Base-by-base conservation (phyloP, 2,113 vertebrate species). In the Sminthopsis crassicaudata region DNA sequence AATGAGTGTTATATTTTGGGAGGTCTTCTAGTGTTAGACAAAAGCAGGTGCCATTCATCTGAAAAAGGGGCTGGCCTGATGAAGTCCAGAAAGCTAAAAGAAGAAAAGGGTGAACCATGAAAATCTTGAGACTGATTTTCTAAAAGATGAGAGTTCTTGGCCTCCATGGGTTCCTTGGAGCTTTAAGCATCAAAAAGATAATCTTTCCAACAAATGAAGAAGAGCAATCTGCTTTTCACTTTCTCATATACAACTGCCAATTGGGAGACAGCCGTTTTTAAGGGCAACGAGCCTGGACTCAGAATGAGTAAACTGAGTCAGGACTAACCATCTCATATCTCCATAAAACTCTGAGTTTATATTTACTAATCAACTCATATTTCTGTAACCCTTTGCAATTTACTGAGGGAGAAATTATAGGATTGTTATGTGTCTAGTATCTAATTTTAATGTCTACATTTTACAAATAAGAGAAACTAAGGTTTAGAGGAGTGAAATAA, bases 1-100 rank as follows among this genome's bases (percentile, higher is more conserved):
- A 90, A 26, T 51, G 90, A 95, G 46, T 89, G 60, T 67, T 88
- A 90, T 54, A 23, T 90, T 92, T 92, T 52, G 16, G 53, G 36
- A 93, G 91, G 42, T 42, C 50, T 96, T 46, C 14, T 2, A 52
- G 22, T 53, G 14, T 95, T 50, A 22, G 19, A 84, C 48, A 54
- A 67, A 2, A 22, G 53, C 89, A 91, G 26, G 8, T 46, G 2
- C 36, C 76, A 46, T 52, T 51, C n/a, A 76, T 55, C 96, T 90
- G 48, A 46, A 95, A 89, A 55, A 3, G 14, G 24, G 50, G 10
- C 46, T 46, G 7, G 42, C n/a, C 27, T 91, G 46, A 42, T 42
- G 67, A 48, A 94, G 16, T 90, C 24, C 91, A 91, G 89, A 53
- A 51, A n/a, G 16, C 2, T 46, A 90, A n/a, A 84, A 93, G 46